Evolutionary conservation across 2,888 invertebrate genomes (phyloP), one percentile per base, ranked within the genome.

Genomic region (Pristionchus entomophagus): DNA sequence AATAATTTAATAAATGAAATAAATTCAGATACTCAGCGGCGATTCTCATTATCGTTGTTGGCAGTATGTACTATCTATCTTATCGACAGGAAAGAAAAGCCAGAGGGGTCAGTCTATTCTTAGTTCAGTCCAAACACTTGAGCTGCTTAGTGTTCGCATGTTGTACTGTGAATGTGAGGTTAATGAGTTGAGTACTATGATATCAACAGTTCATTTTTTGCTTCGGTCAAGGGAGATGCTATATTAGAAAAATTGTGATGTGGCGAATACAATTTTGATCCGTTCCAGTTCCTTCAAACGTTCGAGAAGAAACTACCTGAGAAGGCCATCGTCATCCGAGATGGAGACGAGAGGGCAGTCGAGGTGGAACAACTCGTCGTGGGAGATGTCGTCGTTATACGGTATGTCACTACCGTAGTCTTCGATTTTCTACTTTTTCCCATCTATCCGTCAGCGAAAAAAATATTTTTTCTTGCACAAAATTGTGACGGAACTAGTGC

Each of bases 331-430:
- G 94, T 94, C 17, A 91, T 98, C 93, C 96, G 99, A 92, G 97
- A 97, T 94, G 97, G 97, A 91, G 97, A 97, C 94, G 97, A 97
- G 94, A 95, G 97, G 93, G 89, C 88, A 78, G 88, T 94, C n/a
- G 87, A 86, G n/a, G 90, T 91, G 22, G 91, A 90, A 26, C 91
- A 93, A 38, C 87, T 94, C 29, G 94, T 94, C 0, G 91, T 94
- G 22, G 94, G 94, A 26, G 94, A 94, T 87, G 83, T 93, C 26
- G 90, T 93, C 2, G 89, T 91, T 69, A 89, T 92, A 38, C 87
- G 90, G 91, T 91, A 22, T 35, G 49, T 56, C 45, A 41, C n/a
- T n/a, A n/a, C n/a, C n/a, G n/a, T n/a, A n/a, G 0, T 41, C 51
- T 45, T 49, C 22, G 17, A 32, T 49, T 80, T 45, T 41, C 10